Percentiles rank a stretch among this genome's conserved stretches.
Conservation (phyloP, 2,888 invertebrate genomes). For the Blastobasis adustella region DNA sequence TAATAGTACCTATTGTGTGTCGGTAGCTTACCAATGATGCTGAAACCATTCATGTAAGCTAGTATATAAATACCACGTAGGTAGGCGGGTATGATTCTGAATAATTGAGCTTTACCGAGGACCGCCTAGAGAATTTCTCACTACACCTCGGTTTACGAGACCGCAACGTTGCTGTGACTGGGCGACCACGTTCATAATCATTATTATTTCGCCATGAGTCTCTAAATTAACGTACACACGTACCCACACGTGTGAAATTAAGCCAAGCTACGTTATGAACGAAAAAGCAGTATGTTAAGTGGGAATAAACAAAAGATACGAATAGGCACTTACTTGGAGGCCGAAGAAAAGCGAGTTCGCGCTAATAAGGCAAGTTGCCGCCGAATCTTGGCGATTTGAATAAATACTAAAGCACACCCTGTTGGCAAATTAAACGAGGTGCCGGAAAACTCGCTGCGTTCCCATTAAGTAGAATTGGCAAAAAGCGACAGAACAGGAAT, state of each 20-base stretch:
- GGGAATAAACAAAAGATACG: too few species aligned
- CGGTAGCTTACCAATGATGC: too few species aligned
- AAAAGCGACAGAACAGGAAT: conserved; percentile 69
- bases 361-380: conserved; percentile 17
- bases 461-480: conserved; percentile 66
- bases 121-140: conserved; percentile 8
- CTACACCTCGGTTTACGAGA: conserved; percentile 4
- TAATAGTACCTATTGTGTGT: too few species aligned
- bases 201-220: too few species aligned
- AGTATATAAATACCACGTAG: too few species aligned
- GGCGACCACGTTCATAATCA: too few species aligned
- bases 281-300: too few species aligned
- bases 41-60: too few species aligned
- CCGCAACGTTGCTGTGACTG: conserved; percentile 6
- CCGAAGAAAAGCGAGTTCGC: conserved; percentile 1
- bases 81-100: conserved; percentile 11
- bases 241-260: too few species aligned
- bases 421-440: conserved; percentile 58
- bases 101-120: conserved; percentile 18
- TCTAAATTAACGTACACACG: too few species aligned
- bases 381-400: conserved; percentile 44
- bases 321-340: too few species aligned
- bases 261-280: too few species aligned
- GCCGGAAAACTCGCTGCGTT: conserved; percentile 51
- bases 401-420: conserved; percentile 49